phyloP scores from a whole-genome alignment of 2,888 invertebrate genomes.

The Linnaemya vulpina region DNA sequence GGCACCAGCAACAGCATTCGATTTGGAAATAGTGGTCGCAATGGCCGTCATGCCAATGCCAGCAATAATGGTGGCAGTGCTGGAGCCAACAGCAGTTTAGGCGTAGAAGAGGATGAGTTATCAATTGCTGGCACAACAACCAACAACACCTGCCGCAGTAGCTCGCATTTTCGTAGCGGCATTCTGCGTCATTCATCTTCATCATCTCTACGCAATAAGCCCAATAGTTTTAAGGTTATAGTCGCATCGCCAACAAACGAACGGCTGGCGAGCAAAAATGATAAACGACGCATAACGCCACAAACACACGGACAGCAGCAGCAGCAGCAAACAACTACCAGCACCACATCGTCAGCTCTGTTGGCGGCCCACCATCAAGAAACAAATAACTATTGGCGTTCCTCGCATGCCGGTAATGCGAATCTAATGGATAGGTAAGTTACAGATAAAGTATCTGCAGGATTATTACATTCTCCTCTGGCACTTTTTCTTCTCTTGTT shows the following conservation, averaged over 20 bases:
- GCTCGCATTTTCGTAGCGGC: slow-evolving; percentile 76
- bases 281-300: slow-evolving; percentile 65
- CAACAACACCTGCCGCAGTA: slow-evolving; percentile 72
- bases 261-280: slow-evolving; percentile 51
- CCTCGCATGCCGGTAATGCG: slow-evolving; percentile 77
- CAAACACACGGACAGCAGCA: slow-evolving; percentile 61
- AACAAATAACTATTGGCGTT: slow-evolving; percentile 76
- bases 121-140: slow-evolving; percentile 60
- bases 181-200: slow-evolving; percentile 77
- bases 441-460: slow-evolving; percentile 1
- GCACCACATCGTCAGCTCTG: slow-evolving; percentile 50
- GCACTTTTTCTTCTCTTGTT: neutral
- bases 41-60: slow-evolving; percentile 20
- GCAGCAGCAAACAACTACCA: slow-evolving; percentile 41
- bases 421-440: slow-evolving; percentile 80
- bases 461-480: neutral
- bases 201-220: slow-evolving; percentile 74
- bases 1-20: slow-evolving; percentile 64
- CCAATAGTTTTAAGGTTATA: slow-evolving; percentile 75
- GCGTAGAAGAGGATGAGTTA: slow-evolving; percentile 10
- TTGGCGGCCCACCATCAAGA: slow-evolving; percentile 60
- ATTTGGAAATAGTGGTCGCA: slow-evolving; percentile 15
- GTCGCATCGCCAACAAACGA: slow-evolving; percentile 72
- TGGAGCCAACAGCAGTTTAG: slow-evolving; percentile 7
- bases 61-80: neutral